A percentile compares a stretch with the other conserved stretches of the same genome.
Conservation (phyloP, 2,797 vertebrate species). For the Intellagama lesueurii region DNA sequence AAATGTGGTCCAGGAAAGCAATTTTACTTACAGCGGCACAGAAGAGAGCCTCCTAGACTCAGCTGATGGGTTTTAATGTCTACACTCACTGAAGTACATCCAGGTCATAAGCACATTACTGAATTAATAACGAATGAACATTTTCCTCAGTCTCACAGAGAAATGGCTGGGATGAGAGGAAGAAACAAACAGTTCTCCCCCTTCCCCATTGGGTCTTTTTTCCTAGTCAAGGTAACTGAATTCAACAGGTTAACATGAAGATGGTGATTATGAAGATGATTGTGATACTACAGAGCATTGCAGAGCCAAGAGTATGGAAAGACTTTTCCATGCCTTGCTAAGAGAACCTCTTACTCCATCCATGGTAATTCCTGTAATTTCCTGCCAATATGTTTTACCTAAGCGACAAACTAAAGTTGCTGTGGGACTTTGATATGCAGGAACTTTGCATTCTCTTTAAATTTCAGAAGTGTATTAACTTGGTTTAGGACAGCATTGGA, state of each 20-base stretch:
- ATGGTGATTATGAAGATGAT: not conserved
- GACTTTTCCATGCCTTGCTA: not conserved
- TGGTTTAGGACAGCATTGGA: no score
- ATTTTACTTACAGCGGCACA: slow-evolving; percentile 49
- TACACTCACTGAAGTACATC: slow-evolving; percentile 1
- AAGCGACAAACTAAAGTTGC: not conserved
- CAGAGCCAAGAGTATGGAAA: not conserved
- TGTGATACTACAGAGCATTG: not conserved
- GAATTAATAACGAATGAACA: slow-evolving; percentile 53
- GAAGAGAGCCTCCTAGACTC: slow-evolving; percentile 42
- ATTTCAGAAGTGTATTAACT: no score
- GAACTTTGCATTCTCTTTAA: not conserved
- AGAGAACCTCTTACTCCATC: not conserved
- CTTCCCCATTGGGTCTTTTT: not conserved
- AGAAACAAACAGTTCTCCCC: slow-evolving; percentile 38
- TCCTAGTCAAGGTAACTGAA: not conserved
- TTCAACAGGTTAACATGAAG: not conserved
- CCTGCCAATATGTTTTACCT: not conserved
- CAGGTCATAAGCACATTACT: slow-evolving; percentile 45
- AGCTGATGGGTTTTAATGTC: slow-evolving; percentile 46
- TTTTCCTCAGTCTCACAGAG: slow-evolving; percentile 43
- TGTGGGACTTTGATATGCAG: not conserved
- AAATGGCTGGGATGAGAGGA: slow-evolving; percentile 38
- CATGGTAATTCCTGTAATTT: not conserved
- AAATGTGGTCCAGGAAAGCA: slow-evolving; percentile 22